Percentiles rank a stretch among this genome's conserved stretches.
Evolutionary conservation across 2,797 vertebrate genomes (phyloP).

Genomic region (Falco rusticolus): DNA sequence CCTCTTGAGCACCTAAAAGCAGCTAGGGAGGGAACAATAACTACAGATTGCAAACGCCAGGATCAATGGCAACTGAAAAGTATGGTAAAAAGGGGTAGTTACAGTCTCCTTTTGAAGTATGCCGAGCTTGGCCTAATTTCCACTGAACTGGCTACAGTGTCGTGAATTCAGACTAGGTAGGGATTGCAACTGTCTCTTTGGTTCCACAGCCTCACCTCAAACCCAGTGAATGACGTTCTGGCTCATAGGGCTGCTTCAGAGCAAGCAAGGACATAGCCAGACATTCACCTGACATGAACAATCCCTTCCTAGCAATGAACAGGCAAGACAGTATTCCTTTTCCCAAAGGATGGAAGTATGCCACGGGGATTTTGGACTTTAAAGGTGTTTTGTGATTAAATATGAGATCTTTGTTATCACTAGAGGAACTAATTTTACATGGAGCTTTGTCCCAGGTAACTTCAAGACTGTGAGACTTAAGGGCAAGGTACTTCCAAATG

Average conservation of each 20-base stretch:
- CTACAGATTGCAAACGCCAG: slow-evolving; percentile 10
- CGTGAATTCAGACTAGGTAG: background rate
- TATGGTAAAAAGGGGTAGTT: background rate
- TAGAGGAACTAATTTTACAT: background rate
- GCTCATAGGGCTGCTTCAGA: background rate
- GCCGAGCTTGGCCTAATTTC: background rate
- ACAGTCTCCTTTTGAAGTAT: background rate
- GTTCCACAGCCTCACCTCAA: background rate
- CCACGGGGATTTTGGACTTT: background rate
- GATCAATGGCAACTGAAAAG: background rate
- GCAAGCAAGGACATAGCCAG: background rate
- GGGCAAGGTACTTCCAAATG: background rate
- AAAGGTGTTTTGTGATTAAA: background rate
- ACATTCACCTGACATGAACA: background rate
- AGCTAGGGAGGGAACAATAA: slow-evolving; percentile 20
- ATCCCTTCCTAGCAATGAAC: background rate
- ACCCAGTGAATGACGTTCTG: background rate
- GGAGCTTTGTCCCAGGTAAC: background rate
- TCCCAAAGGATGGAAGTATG: background rate
- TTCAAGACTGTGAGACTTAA: background rate
- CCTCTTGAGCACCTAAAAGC: background rate
- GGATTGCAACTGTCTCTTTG: background rate
- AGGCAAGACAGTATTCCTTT: background rate
- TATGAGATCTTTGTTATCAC: background rate
- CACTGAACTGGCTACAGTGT: background rate